Base-by-base conservation (phyloP, 92 coral and sea anemone species). In the Palythoa heliodiscus region DNA sequence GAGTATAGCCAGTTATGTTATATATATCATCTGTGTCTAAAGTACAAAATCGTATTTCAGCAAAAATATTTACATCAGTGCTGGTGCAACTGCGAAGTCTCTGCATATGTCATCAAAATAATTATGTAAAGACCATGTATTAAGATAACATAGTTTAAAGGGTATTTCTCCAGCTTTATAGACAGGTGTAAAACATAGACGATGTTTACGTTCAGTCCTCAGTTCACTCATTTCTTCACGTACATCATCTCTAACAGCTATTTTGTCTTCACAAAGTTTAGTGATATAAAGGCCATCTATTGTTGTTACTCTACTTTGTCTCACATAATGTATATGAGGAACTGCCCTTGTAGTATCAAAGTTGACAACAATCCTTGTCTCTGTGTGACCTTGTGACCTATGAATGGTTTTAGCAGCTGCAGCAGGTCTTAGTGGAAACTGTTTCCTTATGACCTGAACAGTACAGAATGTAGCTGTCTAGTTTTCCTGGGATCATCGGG, bases 1-100 rank as follows among this genome's bases (percentile, higher is more conserved):
- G 20, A 68, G 29, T 68, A 68, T 68, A 24, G 7, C 72, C 72
- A 22, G 22, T 12, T 17, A 23, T 67, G 11, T 12, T 24, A 67
- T 67, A 67, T 17, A 67, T 67, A 67, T 67, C 71, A 52, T 76
- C 38, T 43, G 16, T 76, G 47, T 76, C 82, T 15, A 23, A 52
- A 40, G 29, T 15, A 76, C 66, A 4, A 77, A 47, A 77, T 52
- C 82, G 48, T 50, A 69, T 39, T 38, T 77, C 82, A 10, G 82
- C 61, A 40, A 77, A 52, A 53, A 77, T 52, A 77, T 50, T 77
- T 16, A 77, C 82, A 77, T 77, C 68, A 77, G 82, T 77, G n/a
- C 82, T 29, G 66, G 72, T 17, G 4, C 5, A 68, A 24, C 6
- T 68, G n/a, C n/a, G 3, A 68, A 68, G 72, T 68, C 40, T 68